Base-by-base conservation (phyloP, 2,113 vertebrate species). In the Ranitomeya imitator region DNA sequence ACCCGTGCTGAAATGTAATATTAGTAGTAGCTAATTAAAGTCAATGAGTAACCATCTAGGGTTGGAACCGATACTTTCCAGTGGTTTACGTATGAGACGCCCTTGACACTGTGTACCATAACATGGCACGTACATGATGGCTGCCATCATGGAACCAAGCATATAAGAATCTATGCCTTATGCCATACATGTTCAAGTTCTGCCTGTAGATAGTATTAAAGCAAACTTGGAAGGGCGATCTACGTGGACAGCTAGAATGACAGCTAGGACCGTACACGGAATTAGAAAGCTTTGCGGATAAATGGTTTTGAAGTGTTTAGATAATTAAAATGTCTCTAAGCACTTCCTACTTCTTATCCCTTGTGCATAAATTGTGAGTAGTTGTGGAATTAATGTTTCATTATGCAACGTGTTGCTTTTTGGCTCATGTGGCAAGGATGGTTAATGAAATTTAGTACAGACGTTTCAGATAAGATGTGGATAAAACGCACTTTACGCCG, bases 311-410 rank as follows among this genome's bases (percentile, higher is more conserved):
- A 89, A 82, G 71, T 89, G 81, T 85, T 84, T 89, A 60, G 60
- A 89, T 89, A 89, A 89, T 89, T 89, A 89, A 85, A 89, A 89
- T 85, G 87, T 81, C 79, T 89, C 85, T 89, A 89, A 85, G 74
- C 73, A 89, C 81, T 69, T 89, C 85, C 82, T 69, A 77, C 80
- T 63, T 88, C 73, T 85, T 79, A 69, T 79, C 78, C 82, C 81
- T 59, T 79, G 26, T 74, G 79, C 74, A 83, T 79, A 79, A 89
- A 76, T 54, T 88, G 81, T 57, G 59, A 45, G 57, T 23, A 78
- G 37, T 88, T 88, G 81, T 19, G 69, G 81, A 84, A 89, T 89
- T 57, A 89, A 69, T 78, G 69, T 89, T 85, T 71, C 82, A 79
- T 57, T 85, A 79, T 79, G 76, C 73, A 84, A 16, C n/a, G 87